Base-by-base conservation (phyloP, 2,888 invertebrate genomes). In the Fragum whitleyi region DNA sequence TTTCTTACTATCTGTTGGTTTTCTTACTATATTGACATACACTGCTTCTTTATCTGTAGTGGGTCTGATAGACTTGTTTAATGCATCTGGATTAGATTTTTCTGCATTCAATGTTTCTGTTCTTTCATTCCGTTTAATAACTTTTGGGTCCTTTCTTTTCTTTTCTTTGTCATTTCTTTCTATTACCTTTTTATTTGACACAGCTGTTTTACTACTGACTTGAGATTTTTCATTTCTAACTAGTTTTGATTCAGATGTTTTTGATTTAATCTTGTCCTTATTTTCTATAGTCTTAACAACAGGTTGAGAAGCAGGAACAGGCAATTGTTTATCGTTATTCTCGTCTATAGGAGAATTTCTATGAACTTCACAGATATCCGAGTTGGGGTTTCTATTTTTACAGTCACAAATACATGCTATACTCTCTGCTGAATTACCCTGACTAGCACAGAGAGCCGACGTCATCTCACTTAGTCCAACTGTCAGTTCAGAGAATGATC, bases 361-460 rank as follows among this genome's bases (percentile, higher is more conserved):
- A 11, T 76, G 59, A 74, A 73, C 79, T 47, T 79, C 81, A 79
- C 85, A 85, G 42, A 80, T 77, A 21, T 77, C 75, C 19, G 68
- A 36, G 23, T 74, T 57, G 9, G 74, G 71, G 26, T 47, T 51
- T 55, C 71, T 79, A 26, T 85, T 79, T 57, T 85, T 79, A 82
- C 85, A 85, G 62, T 79, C 77, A 82, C 85, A 85, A 16, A 82
- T 82, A 78, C 85, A 85, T 11, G 65, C 79, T 19, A 85, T 82
- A 74, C 84, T 85, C 21, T 85, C 79, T 9, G 79, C 81, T 36
- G 84, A 85, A 53, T 76, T 72, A 23, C 71, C 29, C 19, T 71
- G 65, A 55, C 78, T 79, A 36, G 71, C 51, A 72, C 69, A 72
- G 29, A 84, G 59, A 28, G 72, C 78, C 5, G 79, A 73, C 6